Evolutionary conservation across 2,888 invertebrate species (phyloP).

Genomic region (Abrostola triplasia): DNA sequence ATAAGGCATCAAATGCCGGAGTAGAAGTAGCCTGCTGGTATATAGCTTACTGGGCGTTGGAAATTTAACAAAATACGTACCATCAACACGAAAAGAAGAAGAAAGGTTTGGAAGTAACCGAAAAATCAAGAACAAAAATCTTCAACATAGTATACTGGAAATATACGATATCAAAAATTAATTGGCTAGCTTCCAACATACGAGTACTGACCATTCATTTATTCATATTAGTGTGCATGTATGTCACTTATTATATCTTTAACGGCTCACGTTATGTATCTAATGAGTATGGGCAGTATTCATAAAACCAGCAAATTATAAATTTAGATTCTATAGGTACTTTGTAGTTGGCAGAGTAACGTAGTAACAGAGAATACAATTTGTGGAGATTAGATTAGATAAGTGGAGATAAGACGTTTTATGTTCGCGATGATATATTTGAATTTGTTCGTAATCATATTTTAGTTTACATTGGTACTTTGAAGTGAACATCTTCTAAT

Average conservation of each 20-base stretch:
- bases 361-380: constrained; percentile 10
- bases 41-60: too few species aligned
- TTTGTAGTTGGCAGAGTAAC: constrained; percentile 29
- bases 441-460: constrained; percentile 8
- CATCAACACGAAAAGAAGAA: too few species aligned
- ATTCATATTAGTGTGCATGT: constrained; percentile 38
- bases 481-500: too few species aligned
- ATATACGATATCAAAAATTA: constrained; percentile 31
- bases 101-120: too few species aligned
- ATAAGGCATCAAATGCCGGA: too few species aligned
- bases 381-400: constrained; percentile 10
- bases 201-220: constrained; percentile 59
- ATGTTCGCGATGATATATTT: constrained; percentile 22
- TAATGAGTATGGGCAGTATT: constrained; percentile 34
- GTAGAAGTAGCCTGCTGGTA: too few species aligned
- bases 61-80: too few species aligned
- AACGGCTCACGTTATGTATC: constrained; percentile 23
- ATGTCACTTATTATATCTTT: constrained; percentile 43
- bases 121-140: too few species aligned
- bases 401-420: constrained; percentile 22
- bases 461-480: constrained; percentile 5
- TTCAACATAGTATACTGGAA: constrained; percentile 4
- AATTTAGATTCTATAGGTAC: constrained; percentile 24
- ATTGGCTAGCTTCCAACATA: constrained; percentile 66
- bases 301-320: constrained; percentile 31